Evolutionary conservation across 2,113 vertebrate species (phyloP).

Genomic region (Oncorhynchus gorbuscha): DNA sequence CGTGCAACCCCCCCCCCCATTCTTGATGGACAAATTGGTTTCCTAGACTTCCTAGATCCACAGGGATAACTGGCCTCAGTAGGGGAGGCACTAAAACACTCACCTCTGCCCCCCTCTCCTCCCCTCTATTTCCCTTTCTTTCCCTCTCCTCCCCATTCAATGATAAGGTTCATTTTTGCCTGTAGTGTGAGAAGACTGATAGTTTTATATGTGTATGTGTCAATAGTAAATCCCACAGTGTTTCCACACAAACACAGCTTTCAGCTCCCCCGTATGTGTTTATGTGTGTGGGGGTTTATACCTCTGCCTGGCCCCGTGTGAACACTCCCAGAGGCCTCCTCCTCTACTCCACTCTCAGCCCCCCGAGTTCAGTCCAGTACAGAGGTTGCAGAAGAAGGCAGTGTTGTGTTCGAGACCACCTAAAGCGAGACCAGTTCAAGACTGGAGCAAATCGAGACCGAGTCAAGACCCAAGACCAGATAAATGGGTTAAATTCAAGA

Average conservation of each 20-base stretch:
- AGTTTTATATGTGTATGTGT: constrained; percentile 2
- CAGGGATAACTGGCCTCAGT: constrained; percentile 10
- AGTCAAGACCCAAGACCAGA: no score
- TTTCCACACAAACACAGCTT: neutral
- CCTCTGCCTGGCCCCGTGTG: neutral
- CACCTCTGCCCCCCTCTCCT: neutral
- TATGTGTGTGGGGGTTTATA: neutral
- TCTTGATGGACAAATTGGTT: constrained; percentile 17
- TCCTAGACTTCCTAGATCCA: neutral
- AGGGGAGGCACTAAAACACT: neutral
- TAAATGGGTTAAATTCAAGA: no score
- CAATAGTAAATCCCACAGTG: constrained; percentile 6
- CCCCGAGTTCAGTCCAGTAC: neutral
- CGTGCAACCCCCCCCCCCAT: neutral
- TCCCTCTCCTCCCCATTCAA: constrained; percentile 3
- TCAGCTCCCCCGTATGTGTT: neutral
- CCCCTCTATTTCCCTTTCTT: neutral
- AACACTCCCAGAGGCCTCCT: neutral
- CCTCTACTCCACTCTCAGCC: neutral
- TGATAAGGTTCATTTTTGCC: neutral
- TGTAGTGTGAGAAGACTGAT: neutral
- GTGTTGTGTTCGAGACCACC: no score
- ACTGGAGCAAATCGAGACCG: no score
- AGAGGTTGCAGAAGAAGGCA: no score
- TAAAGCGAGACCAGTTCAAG: no score